Evolutionary conservation across 2,888 invertebrate genomes (phyloP).

Genomic region (Melinaea marsaeus): DNA sequence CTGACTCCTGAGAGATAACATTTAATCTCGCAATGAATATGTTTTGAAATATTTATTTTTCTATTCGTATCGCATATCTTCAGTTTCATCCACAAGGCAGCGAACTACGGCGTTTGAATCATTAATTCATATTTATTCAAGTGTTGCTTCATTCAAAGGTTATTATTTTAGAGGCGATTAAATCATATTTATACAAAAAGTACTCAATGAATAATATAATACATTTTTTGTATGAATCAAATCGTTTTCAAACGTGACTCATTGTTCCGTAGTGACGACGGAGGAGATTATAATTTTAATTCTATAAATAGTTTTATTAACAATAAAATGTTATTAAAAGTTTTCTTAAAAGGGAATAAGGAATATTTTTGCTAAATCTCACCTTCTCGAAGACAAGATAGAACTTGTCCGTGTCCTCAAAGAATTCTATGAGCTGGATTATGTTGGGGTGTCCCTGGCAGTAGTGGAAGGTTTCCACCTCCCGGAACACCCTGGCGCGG

Average conservation of each 20-base stretch:
- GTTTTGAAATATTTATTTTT: background rate
- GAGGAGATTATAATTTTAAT: background rate
- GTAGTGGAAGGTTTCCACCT: slow-evolving; percentile 99
- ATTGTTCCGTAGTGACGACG: background rate
- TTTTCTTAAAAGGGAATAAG: no score
- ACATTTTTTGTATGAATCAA: background rate
- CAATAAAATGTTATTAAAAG: no score
- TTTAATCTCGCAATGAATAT: background rate
- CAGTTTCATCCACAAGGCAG: background rate
- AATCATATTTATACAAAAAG: background rate
- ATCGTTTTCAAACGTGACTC: background rate
- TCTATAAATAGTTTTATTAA: background rate
- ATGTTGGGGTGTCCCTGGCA: slow-evolving; percentile 98
- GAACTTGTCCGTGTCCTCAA: slow-evolving; percentile 97
- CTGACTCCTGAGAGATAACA: background rate
- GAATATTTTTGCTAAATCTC: slow-evolving; percentile 30
- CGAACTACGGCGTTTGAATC: background rate
- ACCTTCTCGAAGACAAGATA: slow-evolving; percentile 99
- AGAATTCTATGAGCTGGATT: slow-evolving; percentile 97
- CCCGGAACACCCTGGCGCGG: slow-evolving; percentile 96
- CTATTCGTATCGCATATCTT: slow-evolving; percentile 2
- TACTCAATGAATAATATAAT: slow-evolving; percentile 2
- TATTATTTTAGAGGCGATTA: background rate
- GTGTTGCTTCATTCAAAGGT: background rate
- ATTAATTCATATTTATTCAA: slow-evolving; percentile 1